These are phyloP conservation scores for Pemphredon lugubris DNA, from an alignment of 2,888 invertebrate species.

Conservation along the genomic window DNA sequence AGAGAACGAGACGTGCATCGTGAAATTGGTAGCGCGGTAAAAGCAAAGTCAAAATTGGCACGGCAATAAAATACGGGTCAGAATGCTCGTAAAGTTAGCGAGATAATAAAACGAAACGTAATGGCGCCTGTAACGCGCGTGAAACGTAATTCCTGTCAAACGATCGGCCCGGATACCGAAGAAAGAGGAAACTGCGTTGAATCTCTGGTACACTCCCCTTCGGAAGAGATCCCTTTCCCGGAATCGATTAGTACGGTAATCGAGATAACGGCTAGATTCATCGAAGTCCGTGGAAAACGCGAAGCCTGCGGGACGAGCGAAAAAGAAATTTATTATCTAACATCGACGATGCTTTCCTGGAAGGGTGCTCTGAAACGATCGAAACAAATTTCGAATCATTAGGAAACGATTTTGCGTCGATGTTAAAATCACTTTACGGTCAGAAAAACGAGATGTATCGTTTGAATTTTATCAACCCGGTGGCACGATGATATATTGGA, in stretches of 20 bases:
- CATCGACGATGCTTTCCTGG: too few species aligned
- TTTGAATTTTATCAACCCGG: not conserved
- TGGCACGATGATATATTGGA: not conserved
- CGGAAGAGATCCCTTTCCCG: conserved; percentile 6
- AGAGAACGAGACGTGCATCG: too few species aligned
- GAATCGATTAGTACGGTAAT: conserved; percentile 4
- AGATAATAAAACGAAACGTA: conserved; percentile 62
- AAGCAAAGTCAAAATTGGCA: conserved; percentile 60
- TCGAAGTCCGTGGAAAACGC: not conserved
- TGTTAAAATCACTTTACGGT: not conserved
- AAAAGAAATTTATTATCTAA: too few species aligned
- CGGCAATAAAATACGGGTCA: conserved; percentile 62
- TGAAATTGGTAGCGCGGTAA: conserved; percentile 20
- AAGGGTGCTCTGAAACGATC: too few species aligned
- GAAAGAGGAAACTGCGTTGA: conserved; percentile 24
- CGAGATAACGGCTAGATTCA: conserved; percentile 2
- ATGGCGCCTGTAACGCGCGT: conserved; percentile 49
- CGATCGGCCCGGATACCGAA: not conserved
- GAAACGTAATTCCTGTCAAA: conserved; percentile 51
- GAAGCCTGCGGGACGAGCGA: not conserved
- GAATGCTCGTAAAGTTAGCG: conserved; percentile 66
- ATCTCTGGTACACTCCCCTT: conserved; percentile 21
- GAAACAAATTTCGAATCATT: too few species aligned
- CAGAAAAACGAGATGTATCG: not conserved
- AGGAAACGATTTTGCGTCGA: not conserved